These are phyloP conservation scores for Takifugu rubripes DNA, from an alignment of 2,797 vertebrate genomes.

Conservation along the genomic window DNA sequence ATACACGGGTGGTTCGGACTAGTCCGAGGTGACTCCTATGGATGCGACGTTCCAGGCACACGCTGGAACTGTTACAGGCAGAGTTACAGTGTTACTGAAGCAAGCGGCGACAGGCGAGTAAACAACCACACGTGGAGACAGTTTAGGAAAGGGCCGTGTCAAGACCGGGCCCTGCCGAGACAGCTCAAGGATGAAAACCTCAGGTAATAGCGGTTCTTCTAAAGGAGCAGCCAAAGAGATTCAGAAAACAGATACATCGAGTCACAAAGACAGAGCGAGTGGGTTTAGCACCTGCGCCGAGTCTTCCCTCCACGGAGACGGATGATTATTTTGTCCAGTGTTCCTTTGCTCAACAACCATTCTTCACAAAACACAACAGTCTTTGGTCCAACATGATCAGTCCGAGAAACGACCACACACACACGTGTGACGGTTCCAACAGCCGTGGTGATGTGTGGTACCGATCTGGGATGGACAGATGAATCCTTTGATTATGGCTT, in stretches of 20 bases:
- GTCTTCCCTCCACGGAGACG: constrained; percentile 18
- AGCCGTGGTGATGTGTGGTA: constrained; percentile 30
- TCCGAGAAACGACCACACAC: constrained; percentile 22
- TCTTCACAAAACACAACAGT: constrained; percentile 49
- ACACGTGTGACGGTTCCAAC: constrained; percentile 21
- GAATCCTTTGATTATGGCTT: constrained; percentile 45
- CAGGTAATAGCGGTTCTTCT: constrained; percentile 24
- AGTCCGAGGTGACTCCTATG: constrained; percentile 8
- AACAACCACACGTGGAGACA: constrained; percentile 29
- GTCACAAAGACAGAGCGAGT: constrained; percentile 36
- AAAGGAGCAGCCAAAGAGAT: constrained; percentile 50
- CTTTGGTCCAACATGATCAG: constrained; percentile 53
- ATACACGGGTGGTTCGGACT: constrained; percentile 3
- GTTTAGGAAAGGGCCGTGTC: constrained; percentile 14
- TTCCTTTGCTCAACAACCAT: constrained; percentile 40
- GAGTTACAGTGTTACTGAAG: constrained; percentile 53
- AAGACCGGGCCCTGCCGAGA: constrained; percentile 1
- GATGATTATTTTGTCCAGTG: constrained; percentile 11
- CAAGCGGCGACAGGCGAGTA: constrained; percentile 61
- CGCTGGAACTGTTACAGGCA: constrained; percentile 43
- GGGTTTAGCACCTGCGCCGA: constrained; percentile 6
- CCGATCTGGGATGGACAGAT: constrained; percentile 43
- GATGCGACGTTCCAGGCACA: constrained; percentile 31
- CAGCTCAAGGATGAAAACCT: not conserved
- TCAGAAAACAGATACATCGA: constrained; percentile 32